These are phyloP conservation scores for Parelbella ahira DNA, from an alignment of 2,888 invertebrate genomes.

Conservation along the genomic window DNA sequence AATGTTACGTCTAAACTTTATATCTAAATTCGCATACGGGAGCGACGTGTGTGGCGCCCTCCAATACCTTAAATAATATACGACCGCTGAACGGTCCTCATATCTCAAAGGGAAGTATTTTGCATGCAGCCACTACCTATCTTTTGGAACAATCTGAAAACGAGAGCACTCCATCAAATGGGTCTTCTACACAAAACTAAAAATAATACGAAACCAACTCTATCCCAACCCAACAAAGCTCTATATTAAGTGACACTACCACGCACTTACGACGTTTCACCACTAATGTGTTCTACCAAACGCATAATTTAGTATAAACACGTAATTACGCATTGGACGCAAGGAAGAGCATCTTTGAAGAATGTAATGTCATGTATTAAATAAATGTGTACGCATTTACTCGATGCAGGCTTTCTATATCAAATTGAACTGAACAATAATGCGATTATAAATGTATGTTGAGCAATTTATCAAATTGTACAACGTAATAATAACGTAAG, in stretches of 20 bases:
- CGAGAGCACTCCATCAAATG: slow-evolving; percentile 44
- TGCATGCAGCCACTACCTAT: slow-evolving; percentile 72
- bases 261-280: no score
- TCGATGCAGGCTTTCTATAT: slow-evolving; percentile 32
- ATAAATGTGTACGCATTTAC: slow-evolving; percentile 36
- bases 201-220: slow-evolving; percentile 30
- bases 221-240: slow-evolving; percentile 22
- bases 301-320: slow-evolving; percentile 70
- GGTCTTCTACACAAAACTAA: background rate
- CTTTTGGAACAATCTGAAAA: slow-evolving; percentile 73
- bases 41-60: slow-evolving; percentile 69
- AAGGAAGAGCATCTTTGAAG: slow-evolving; percentile 49
- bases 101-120: slow-evolving; percentile 77
- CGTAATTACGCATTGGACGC: slow-evolving; percentile 61
- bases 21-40: slow-evolving; percentile 35
- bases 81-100: slow-evolving; percentile 62
- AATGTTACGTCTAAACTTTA: slow-evolving; percentile 3
- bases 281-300: slow-evolving; percentile 41
- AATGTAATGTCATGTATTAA: slow-evolving; percentile 56
- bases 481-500: slow-evolving; percentile 3
- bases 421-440: slow-evolving; percentile 25
- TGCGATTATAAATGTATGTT: slow-evolving; percentile 5
- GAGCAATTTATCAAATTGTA: slow-evolving; percentile 4
- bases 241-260: slow-evolving; percentile 21
- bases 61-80: slow-evolving; percentile 67